These are phyloP conservation scores for Triplophysa yarkandensis DNA, from an alignment of 2,797 vertebrate genomes.

Conservation along the genomic window DNA sequence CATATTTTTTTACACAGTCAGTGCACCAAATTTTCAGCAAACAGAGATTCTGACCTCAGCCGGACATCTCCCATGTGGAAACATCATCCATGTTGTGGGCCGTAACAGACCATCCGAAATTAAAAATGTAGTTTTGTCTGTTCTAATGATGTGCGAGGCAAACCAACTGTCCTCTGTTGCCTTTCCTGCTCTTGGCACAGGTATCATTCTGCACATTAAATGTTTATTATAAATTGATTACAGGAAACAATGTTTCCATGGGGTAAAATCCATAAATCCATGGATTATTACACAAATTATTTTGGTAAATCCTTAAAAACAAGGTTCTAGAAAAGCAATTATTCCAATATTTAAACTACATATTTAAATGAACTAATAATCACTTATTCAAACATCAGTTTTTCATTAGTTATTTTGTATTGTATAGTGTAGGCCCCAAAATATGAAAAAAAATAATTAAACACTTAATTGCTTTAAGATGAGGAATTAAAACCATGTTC, in stretches of 20 bases:
- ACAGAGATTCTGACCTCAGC: constrained; percentile 75
- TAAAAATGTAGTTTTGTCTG: constrained; percentile 65
- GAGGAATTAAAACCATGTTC: background rate
- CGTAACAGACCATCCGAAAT: constrained; percentile 56
- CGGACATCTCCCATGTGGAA: constrained; percentile 74
- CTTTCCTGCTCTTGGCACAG: constrained; percentile 92
- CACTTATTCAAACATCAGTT: no score
- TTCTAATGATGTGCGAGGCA: constrained; percentile 78
- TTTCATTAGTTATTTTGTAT: no score
- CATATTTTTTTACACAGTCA: constrained; percentile 47
- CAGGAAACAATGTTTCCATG: background rate
- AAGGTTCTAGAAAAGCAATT: no score
- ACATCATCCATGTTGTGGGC: constrained; percentile 83
- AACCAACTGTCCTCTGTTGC: constrained; percentile 72
- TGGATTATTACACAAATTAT: no score
- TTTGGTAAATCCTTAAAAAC: no score
- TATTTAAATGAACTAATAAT: no score
- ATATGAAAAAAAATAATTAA: no score
- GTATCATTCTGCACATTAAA: constrained; percentile 61
- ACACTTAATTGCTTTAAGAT: no score
- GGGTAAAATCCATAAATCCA: background rate
- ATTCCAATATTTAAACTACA: no score
- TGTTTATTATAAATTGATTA: no score
- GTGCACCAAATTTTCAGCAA: constrained; percentile 51
- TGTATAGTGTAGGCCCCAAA: no score